These are phyloP conservation scores for Muscina levida DNA, from an alignment of 2,888 invertebrate species.

Conservation along the genomic window DNA sequence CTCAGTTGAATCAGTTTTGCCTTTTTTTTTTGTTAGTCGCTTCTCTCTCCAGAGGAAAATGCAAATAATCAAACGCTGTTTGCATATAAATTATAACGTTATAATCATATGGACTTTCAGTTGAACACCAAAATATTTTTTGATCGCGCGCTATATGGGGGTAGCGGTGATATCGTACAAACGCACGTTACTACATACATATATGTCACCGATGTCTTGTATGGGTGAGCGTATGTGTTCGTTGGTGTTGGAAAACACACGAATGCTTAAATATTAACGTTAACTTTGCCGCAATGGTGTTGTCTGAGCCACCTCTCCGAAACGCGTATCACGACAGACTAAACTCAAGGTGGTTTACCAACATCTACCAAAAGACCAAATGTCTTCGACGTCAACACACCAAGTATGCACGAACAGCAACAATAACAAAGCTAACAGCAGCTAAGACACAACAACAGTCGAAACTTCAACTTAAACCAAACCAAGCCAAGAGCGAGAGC, in stretches of 20 bases:
- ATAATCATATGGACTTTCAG: not conserved
- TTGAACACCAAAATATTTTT: constrained; percentile 13
- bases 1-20: not conserved
- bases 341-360: constrained; percentile 65
- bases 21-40: constrained; percentile 2
- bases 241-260: not conserved
- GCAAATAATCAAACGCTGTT: not conserved
- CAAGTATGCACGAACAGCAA: constrained; percentile 44
- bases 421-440: constrained; percentile 7
- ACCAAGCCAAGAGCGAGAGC: not conserved
- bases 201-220: not conserved
- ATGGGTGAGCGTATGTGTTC: constrained; percentile 1
- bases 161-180: not conserved
- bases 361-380: constrained; percentile 59
- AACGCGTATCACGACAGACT: constrained; percentile 66
- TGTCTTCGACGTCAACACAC: constrained; percentile 50
- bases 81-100: constrained; percentile 22
- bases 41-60: constrained; percentile 1
- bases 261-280: constrained; percentile 12
- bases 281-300: constrained; percentile 45
- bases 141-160: too few species aligned
- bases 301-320: constrained; percentile 53
- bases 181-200: not conserved
- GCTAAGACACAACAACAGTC: not conserved
- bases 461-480: not conserved